Conservation (phyloP, 2,113 vertebrate species). For the Setophaga coronata region DNA sequence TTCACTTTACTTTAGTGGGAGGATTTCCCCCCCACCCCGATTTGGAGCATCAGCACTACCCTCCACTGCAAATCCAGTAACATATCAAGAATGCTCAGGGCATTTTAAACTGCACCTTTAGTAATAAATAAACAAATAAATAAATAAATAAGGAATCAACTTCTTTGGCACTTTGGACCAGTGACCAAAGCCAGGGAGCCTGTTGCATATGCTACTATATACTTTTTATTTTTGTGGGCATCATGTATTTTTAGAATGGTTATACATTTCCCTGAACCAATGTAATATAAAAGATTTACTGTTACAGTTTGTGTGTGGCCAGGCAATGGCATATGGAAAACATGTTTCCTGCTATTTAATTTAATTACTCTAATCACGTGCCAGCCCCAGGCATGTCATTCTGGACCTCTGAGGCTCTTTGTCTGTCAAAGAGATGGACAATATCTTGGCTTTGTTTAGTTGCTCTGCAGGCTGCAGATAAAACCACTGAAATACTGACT, state of each 20-base stretch:
- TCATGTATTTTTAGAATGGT: conserved; percentile 66
- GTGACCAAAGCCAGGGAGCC: not conserved
- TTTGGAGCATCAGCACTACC: not conserved
- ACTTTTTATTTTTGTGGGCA: conserved; percentile 62
- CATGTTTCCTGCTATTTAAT: conserved; percentile 91
- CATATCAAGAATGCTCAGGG: not conserved
- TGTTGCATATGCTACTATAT: not conserved
- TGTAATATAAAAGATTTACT: conserved; percentile 84
- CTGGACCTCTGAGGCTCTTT: conserved; percentile 82
- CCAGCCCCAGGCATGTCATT: conserved; percentile 84
- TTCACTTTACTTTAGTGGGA: not conserved
- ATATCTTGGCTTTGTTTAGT: conserved; percentile 83
- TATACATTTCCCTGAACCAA: conserved; percentile 62
- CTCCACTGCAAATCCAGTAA: not conserved
- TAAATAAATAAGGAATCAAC: conserved; percentile 9
- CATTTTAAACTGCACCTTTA: not conserved
- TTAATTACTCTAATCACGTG: conserved; percentile 87
- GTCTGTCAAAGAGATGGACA: conserved; percentile 85
- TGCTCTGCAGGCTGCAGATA: conserved; percentile 73
- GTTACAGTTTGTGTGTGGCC: conserved; percentile 88
- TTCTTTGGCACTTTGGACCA: conserved; percentile 8
- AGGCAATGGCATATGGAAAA: conserved; percentile 82
- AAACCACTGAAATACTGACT: conserved; percentile 73
- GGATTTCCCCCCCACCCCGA: not conserved
- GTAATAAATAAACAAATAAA: conserved; percentile 25